Base-by-base conservation (phyloP, 2,888 invertebrate species). In the Auanema sp. region DNA sequence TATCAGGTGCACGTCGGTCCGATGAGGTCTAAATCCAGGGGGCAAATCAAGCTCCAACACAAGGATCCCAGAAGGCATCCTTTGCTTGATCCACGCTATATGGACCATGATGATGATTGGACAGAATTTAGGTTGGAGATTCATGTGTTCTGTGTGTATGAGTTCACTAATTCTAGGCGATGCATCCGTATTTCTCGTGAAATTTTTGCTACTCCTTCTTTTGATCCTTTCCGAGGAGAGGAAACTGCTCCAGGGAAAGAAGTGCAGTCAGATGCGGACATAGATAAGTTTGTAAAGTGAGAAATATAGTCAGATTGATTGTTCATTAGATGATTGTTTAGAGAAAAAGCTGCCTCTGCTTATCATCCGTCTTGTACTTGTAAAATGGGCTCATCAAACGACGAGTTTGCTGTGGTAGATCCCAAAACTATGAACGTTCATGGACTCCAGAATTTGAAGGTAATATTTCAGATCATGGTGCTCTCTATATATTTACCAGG, bases 31-130 rank as follows among this genome's bases (percentile, higher is more conserved):
- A 91, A 91, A 79, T 92, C 92, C 63, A 87, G 89, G 5, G 96
- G 96, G 0, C 89, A 88, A 74, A 88, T 96, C 0, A 90, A 90
- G 73, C 85, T 96, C 23, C 88, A 88, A 60, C 90, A 90, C 65
- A 85, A 87, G 0, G 91, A 93, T 85, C 91, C 92, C 0, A 86
- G 88, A 24, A 89, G 90, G 58, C 89, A 90, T 85, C 94, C 94
- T 0, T 83, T 90, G 33, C 92, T 97, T 84, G 89, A 96, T 84
- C 92, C 96, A 1, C 92, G 94, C 82, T 97, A 97, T 84, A 91
- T 94, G 69, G 61, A 67, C n/a, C 66, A 77, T 50, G 79, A 80
- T 43, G 71, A 79, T 11, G 82, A 83, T 56, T 74, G 77, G 67
- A 62, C 66, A 43, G 79, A 81, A 54, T 80, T 83, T 71, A 68